These are phyloP conservation scores for Lagopus muta DNA, from an alignment of 2,113 vertebrate genomes.

Conservation along the genomic window DNA sequence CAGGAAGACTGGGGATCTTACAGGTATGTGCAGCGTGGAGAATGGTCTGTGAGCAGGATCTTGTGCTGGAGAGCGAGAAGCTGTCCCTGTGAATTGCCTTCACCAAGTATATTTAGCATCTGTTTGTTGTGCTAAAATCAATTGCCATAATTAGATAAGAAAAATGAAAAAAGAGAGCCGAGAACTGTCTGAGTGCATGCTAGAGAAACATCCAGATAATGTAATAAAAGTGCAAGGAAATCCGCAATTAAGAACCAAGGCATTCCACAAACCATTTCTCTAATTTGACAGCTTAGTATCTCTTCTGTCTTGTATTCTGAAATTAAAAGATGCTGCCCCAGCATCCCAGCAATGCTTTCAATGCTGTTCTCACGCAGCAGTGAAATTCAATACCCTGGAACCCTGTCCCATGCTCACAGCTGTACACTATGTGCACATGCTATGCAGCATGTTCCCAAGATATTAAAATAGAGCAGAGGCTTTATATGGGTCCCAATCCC, in stretches of 20 bases:
- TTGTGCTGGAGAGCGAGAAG: not conserved
- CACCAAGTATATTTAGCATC: not conserved
- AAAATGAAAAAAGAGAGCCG: not conserved
- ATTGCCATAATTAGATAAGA: constrained; percentile 11
- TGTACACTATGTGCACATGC: not conserved
- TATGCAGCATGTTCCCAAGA: not conserved
- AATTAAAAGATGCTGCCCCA: not conserved
- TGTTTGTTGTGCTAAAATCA: constrained; percentile 2
- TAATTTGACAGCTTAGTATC: not conserved
- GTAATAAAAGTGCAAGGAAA: constrained; percentile 34
- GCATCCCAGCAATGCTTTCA: not conserved
- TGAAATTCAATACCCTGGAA: not conserved
- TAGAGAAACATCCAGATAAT: constrained; percentile 7
- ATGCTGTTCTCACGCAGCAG: not conserved
- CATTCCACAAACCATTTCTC: not conserved
- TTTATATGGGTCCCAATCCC: not conserved
- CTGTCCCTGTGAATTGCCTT: not conserved
- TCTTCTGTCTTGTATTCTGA: not conserved
- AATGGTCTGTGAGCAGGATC: not conserved
- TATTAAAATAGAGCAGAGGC: not conserved
- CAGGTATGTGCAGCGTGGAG: not conserved
- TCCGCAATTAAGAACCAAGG: constrained; percentile 13
- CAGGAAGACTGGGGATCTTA: not conserved
- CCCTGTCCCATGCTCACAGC: not conserved
- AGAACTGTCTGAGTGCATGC: not conserved